Conservation (phyloP, 2,113 vertebrate genomes). For the Heterotilapia buettikoferi region DNA sequence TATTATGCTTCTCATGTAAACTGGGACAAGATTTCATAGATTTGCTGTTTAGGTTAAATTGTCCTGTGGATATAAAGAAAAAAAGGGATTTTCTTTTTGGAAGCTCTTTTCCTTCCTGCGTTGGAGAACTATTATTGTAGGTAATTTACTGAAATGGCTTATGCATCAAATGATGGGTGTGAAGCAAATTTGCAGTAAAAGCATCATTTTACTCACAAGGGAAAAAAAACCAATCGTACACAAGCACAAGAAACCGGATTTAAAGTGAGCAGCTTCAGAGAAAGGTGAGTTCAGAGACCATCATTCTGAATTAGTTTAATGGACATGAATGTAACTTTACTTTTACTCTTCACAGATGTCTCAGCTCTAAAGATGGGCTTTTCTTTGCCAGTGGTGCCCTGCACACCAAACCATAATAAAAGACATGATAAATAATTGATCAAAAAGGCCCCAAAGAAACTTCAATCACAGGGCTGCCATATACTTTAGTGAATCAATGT, state of each 20-base stretch:
- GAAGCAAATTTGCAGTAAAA: not conserved
- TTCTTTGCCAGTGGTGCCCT: not conserved
- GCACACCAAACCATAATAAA: conserved; percentile 29
- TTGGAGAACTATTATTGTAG: not conserved
- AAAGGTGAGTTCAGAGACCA: not conserved
- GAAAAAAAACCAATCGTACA: accelerated
- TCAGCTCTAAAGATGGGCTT: not conserved
- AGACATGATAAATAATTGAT: conserved; percentile 42
- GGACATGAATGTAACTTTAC: not conserved
- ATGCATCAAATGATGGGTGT: not conserved
- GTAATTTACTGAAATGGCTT: not conserved
- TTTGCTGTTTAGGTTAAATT: not conserved
- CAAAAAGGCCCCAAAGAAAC: conserved; percentile 3
- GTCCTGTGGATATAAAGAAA: not conserved
- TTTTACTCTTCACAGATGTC: not conserved
- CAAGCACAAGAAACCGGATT: not conserved
- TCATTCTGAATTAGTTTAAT: not conserved
- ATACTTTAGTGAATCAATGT: conserved; percentile 24
- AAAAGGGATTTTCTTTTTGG: not conserved
- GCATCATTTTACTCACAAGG: not conserved
- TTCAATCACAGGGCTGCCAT: not conserved
- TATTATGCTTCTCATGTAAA: not conserved
- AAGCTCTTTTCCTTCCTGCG: not conserved
- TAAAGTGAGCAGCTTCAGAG: not conserved
- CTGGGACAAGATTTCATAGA: not conserved